Base-by-base conservation (phyloP, 2,797 vertebrate genomes). In the Euthynnus affinis region DNA sequence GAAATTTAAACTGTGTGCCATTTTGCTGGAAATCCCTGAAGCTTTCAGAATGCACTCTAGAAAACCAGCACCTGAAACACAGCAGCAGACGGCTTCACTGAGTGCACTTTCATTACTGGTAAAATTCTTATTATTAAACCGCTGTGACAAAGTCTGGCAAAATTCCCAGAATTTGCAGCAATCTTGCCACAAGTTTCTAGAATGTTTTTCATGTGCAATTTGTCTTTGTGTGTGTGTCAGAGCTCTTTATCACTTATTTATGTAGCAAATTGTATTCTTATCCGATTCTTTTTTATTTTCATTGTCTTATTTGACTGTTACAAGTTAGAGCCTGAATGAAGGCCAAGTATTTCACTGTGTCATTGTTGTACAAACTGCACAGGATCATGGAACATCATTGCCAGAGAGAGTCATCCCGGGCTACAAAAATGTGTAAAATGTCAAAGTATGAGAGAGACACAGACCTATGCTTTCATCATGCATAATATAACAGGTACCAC, bases 81-180 rank as follows among this genome's bases (percentile, higher is more conserved):
- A 51, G 55, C 42, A 18, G 73, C 32, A 60, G 25, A 7, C 49
- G 8, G 3, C 29, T 76, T 29, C 37, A 48, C 15, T 55, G 44
- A 52, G 8, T 27, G 48, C 48, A 58, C 59, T 52, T 53, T 55
- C 22, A 71, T 42, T 49, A 51, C 15, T 74, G 68, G 10, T 46
- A 53, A 66, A 53, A 12, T 32, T 61, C 1, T 6, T 56, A 57
- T 59, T 20, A 61, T 49, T 56, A 48, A 82, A 58, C 27, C n/a
- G 25, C 66, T 18, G 18, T 57, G 60, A 58, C 15, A 46, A 61
- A 61, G 13, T 68, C 32, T 77, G 74, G 67, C 68, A 59, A 51
- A 67, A 27, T 42, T 62, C 74, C 73, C 68, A 71, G 56, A 67
- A 27, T 46, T 9, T 13, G 22, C 22, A 12, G 29, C 25, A 71